These are phyloP conservation scores for Anguilla megastoma DNA, from an alignment of 2,797 vertebrate genomes.

Conservation along the genomic window DNA sequence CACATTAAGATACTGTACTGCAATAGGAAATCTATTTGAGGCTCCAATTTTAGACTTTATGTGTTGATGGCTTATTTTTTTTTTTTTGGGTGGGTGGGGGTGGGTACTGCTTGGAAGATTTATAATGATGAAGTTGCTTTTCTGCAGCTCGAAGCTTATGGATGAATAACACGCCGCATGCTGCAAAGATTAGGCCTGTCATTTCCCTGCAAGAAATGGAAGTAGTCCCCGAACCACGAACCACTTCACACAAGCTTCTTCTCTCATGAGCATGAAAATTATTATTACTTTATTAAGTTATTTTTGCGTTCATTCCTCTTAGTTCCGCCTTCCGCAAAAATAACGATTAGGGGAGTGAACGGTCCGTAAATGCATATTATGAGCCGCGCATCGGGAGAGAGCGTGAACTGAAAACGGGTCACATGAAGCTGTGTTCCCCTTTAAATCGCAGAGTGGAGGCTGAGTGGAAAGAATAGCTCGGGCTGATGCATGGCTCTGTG, in stretches of 20 bases:
- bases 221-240: slow-evolving; percentile 61
- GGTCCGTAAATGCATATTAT: slow-evolving; percentile 64
- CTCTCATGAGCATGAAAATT: slow-evolving; percentile 55
- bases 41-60: slow-evolving; percentile 2
- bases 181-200: slow-evolving; percentile 60
- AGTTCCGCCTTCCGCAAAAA: slow-evolving; percentile 52
- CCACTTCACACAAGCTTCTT: slow-evolving; percentile 61
- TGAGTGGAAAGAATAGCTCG: slow-evolving; percentile 50
- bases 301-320: slow-evolving; percentile 66
- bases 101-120: background rate
- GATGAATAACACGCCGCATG: slow-evolving; percentile 13
- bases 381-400: slow-evolving; percentile 69
- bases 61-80: background rate
- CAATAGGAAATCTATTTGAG: slow-evolving; percentile 19
- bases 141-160: slow-evolving; percentile 33
- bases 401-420: slow-evolving; percentile 63
- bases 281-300: background rate
- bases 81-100: background rate
- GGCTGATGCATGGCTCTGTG: slow-evolving; percentile 53
- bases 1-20: slow-evolving; percentile 33
- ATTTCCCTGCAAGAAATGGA: slow-evolving; percentile 66
- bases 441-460: slow-evolving; percentile 57
- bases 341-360: slow-evolving; percentile 35
- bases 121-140: slow-evolving; percentile 2
- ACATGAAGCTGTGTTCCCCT: slow-evolving; percentile 61